phyloP scores from a whole-genome alignment of 2,797 vertebrate genomes.

The Pelodytes ibericus region DNA sequence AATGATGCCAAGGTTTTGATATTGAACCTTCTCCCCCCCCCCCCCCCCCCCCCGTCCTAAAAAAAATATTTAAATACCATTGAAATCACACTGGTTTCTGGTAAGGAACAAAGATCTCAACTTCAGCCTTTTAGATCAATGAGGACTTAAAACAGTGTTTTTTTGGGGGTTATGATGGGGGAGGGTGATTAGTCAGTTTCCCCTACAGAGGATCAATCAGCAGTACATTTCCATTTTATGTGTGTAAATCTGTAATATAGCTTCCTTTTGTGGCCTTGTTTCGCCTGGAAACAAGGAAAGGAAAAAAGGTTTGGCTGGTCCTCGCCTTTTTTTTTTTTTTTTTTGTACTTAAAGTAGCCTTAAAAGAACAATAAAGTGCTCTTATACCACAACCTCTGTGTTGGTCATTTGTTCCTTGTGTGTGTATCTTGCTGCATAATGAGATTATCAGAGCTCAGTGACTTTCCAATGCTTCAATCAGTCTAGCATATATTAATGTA shows the following conservation, averaged over 20 bases:
- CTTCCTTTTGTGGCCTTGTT: constrained; percentile 88
- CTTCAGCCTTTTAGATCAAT: constrained; percentile 35
- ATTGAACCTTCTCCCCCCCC: background rate
- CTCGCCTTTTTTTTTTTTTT: constrained; percentile 98
- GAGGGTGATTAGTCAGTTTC: constrained; percentile 56
- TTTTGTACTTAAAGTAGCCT: constrained; percentile 99
- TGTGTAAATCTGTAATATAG: constrained; percentile 90
- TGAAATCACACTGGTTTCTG: background rate
- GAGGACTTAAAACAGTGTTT: constrained; percentile 47
- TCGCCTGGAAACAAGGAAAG: constrained; percentile 76
- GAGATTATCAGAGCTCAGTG: no score
- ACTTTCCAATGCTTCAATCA: no score
- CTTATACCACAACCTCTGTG: constrained; percentile 83
- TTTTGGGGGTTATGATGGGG: no score
- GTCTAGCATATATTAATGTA: no score
- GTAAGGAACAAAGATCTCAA: constrained; percentile 5
- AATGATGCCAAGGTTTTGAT: background rate
- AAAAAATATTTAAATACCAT: no score
- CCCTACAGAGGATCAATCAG: constrained; percentile 67
- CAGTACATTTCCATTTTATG: constrained; percentile 70
- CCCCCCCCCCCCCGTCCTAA: no score
- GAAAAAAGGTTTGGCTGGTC: constrained; percentile 95
- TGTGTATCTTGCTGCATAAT: no score
- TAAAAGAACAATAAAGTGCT: constrained; percentile 99
- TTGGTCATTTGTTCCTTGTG: background rate